Conservation (phyloP, 2,888 invertebrate genomes). For the Protophormia terraenovae region DNA sequence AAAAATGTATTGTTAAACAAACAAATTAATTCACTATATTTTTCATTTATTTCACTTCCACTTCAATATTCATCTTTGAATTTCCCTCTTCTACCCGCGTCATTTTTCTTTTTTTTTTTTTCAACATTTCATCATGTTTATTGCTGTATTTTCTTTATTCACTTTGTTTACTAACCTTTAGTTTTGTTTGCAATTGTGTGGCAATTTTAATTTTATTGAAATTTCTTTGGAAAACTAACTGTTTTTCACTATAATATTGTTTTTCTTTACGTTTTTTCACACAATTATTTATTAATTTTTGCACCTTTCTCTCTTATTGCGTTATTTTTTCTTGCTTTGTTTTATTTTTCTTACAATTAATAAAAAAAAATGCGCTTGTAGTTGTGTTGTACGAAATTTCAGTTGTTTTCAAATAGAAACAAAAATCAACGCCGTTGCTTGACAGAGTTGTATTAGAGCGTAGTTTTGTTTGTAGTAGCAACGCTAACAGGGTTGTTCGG, state of each 20-base stretch:
- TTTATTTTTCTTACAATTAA: slow-evolving; percentile 51
- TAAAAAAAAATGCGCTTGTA: slow-evolving; percentile 58
- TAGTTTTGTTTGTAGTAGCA: not conserved
- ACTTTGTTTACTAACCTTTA: slow-evolving; percentile 44
- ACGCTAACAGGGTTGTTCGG: not conserved
- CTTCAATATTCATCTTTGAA: slow-evolving; percentile 42
- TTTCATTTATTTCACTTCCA: slow-evolving; percentile 3
- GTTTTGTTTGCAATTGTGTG: slow-evolving; percentile 16
- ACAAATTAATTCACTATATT: not conserved
- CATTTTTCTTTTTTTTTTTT: not conserved
- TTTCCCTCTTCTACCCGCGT: slow-evolving; percentile 50
- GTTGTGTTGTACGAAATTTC: slow-evolving; percentile 63
- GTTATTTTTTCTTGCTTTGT: slow-evolving; percentile 51
- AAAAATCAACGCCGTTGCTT: slow-evolving; percentile 55
- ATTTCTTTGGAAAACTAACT: slow-evolving; percentile 3
- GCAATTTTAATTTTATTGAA: slow-evolving; percentile 45
- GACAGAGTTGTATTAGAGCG: not conserved
- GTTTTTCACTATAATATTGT: slow-evolving; percentile 30
- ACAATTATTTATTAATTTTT: slow-evolving; percentile 60
- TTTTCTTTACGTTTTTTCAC: slow-evolving; percentile 25
- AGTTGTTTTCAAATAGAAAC: slow-evolving; percentile 68
- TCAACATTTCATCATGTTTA: too few relatives aligned
- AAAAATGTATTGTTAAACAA: slow-evolving; percentile 9
- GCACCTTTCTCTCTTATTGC: slow-evolving; percentile 52
- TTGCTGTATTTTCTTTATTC: not conserved